A percentile compares a stretch with the other conserved stretches of the same genome.
phyloP scores from a whole-genome alignment of 2,888 invertebrate species.

The Leptodirus hochenwartii region DNA sequence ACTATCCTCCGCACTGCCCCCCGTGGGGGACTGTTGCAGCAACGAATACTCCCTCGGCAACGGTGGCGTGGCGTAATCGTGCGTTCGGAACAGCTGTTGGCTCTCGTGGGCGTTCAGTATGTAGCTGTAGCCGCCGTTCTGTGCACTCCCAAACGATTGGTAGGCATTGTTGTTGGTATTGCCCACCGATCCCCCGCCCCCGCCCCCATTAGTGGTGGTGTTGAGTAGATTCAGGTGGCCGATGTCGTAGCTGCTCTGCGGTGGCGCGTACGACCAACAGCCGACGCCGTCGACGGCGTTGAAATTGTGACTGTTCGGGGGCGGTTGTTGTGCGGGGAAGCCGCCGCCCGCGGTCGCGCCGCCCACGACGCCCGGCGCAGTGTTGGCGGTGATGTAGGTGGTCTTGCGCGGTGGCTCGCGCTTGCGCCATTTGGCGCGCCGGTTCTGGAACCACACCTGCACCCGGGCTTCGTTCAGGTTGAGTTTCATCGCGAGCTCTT shows the following conservation, averaged over 20 bases:
- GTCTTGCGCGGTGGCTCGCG: slow-evolving; percentile 85
- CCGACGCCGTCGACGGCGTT: slow-evolving; percentile 24
- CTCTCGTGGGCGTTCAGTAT: slow-evolving; percentile 52
- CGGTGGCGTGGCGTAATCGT: slow-evolving; percentile 38
- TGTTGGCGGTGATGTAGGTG: slow-evolving; percentile 50
- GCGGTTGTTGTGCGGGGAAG: slow-evolving; percentile 33
- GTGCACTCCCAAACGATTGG: slow-evolving; percentile 43
- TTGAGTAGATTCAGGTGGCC: slow-evolving; percentile 57
- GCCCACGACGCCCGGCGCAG: no score
- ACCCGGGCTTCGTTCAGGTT: slow-evolving; percentile 67
- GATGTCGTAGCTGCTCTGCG: slow-evolving; percentile 60
- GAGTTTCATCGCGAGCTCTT: slow-evolving; percentile 80
- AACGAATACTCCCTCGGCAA: slow-evolving; percentile 45
- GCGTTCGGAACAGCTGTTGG: slow-evolving; percentile 54
- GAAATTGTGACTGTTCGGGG: slow-evolving; percentile 29
- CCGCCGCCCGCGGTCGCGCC: background rate
- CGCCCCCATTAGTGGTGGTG: slow-evolving; percentile 24
- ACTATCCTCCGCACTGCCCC: no score
- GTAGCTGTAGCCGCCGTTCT: slow-evolving; percentile 32
- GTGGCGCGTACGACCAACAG: slow-evolving; percentile 60
- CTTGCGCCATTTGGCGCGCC: slow-evolving; percentile 87
- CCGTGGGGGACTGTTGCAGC: slow-evolving; percentile 31
- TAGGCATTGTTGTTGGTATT: slow-evolving; percentile 36
- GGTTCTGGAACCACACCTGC: slow-evolving; percentile 77
- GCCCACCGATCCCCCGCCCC: no score